These are phyloP conservation scores for Lethrus apterus DNA, from an alignment of 1,140 invertebrate genomes.

Conservation along the genomic window DNA sequence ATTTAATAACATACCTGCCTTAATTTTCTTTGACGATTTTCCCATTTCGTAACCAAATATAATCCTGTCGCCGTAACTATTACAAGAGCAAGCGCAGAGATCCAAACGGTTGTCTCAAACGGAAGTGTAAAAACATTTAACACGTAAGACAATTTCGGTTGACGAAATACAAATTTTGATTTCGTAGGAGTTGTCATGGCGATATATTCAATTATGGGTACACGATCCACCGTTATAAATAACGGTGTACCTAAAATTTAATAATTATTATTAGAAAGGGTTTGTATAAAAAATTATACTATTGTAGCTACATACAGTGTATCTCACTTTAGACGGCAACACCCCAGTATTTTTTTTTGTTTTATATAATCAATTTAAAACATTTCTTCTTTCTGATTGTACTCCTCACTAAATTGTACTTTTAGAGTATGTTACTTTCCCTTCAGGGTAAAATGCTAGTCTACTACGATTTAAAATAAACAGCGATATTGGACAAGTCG, in stretches of 20 bases:
- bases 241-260: constrained; percentile 46
- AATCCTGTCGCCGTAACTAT: constrained; percentile 38
- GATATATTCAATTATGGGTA: constrained; percentile 53
- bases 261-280: too few relatives aligned
- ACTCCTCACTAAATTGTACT: too few relatives aligned
- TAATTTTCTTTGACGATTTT: constrained; percentile 27
- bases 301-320: too few relatives aligned
- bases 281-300: too few relatives aligned
- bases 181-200: constrained; percentile 52
- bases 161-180: constrained; percentile 56
- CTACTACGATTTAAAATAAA: too few relatives aligned
- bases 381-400: too few relatives aligned
- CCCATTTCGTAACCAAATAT: constrained; percentile 40
- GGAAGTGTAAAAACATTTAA: constrained; percentile 56
- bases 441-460: too few relatives aligned
- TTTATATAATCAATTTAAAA: too few relatives aligned
- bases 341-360: too few relatives aligned
- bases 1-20: background rate
- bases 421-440: too few relatives aligned
- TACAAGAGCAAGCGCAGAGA: constrained; percentile 44
- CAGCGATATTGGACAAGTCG: too few relatives aligned
- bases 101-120: constrained; percentile 53
- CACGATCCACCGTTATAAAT: constrained; percentile 51
- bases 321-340: too few relatives aligned
- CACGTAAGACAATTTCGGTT: constrained; percentile 58